A percentile compares a stretch with the other conserved stretches of the same genome.
Evolutionary conservation across 2,113 vertebrate genomes (phyloP).

Genomic region (Poeciliopsis retropinna): DNA sequence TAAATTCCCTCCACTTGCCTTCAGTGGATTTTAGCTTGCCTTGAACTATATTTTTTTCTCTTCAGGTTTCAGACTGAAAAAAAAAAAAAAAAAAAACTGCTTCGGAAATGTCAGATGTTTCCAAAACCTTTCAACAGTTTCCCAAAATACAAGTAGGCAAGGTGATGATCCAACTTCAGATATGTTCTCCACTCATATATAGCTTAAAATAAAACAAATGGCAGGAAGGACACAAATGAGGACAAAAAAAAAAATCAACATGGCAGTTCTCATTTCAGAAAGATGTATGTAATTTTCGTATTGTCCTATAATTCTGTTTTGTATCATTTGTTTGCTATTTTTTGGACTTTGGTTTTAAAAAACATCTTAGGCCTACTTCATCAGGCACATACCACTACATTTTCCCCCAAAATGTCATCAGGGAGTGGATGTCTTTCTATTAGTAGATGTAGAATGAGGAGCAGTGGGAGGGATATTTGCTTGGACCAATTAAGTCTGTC

Average conservation of each 20-base stretch:
- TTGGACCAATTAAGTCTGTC: conserved; percentile 64
- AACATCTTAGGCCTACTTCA: conserved; percentile 9
- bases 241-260: background rate
- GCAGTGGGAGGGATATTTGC: conserved; percentile 59
- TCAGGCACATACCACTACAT: conserved; percentile 25
- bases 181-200: background rate
- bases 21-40: background rate
- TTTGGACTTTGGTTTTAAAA: background rate
- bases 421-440: conserved; percentile 64
- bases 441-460: conserved; percentile 61
- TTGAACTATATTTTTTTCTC: conserved; percentile 4
- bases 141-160: background rate
- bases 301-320: no score
- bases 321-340: background rate
- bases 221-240: no score
- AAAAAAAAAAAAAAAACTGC: background rate
- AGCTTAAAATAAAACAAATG: background rate
- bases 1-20: background rate
- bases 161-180: background rate
- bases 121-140: conserved; percentile 3
- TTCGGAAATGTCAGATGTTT: conserved; percentile 7
- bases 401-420: conserved; percentile 33
- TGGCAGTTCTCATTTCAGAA: background rate
- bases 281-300: background rate
- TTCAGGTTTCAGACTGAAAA: background rate